phyloP scores from a whole-genome alignment of 2,888 invertebrate genomes.

The Caenorhabditis plicata region DNA sequence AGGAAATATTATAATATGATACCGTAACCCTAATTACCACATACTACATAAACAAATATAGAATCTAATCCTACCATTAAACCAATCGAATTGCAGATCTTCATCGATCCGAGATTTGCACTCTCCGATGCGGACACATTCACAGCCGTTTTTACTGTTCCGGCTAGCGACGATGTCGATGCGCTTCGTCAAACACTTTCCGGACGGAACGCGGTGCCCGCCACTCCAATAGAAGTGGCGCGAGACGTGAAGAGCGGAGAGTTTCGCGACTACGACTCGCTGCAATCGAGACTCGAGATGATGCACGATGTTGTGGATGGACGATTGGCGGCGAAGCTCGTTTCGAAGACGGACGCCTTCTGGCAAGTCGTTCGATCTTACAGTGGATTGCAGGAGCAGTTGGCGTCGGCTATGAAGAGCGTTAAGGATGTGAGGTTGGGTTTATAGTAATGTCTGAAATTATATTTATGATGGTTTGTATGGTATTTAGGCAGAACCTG shows the following conservation, averaged over 20 bases:
- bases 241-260: constrained; percentile 12
- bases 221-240: constrained; percentile 19
- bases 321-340: constrained; percentile 73
- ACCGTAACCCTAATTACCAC: too few species aligned
- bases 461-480: too few species aligned
- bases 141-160: constrained; percentile 56
- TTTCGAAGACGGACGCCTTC: constrained; percentile 45
- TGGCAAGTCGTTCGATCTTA: constrained; percentile 92
- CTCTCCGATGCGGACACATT: constrained; percentile 51
- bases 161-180: constrained; percentile 45
- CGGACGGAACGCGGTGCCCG: constrained; percentile 29
- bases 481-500: constrained; percentile 27
- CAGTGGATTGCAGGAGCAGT: constrained; percentile 91
- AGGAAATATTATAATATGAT: too few species aligned
- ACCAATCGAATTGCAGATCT: constrained; percentile 52
- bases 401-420: constrained; percentile 72
- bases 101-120: constrained; percentile 54
- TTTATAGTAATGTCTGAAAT: not conserved
- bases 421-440: constrained; percentile 44
- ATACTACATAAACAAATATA: too few species aligned
- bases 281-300: constrained; percentile 55
- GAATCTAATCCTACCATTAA: too few species aligned
- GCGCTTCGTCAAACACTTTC: constrained; percentile 33
- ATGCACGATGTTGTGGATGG: constrained; percentile 62
- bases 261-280: constrained; percentile 41